These are phyloP conservation scores for Poecile montanus DNA, from an alignment of 2,797 vertebrate genomes.

Conservation along the genomic window DNA sequence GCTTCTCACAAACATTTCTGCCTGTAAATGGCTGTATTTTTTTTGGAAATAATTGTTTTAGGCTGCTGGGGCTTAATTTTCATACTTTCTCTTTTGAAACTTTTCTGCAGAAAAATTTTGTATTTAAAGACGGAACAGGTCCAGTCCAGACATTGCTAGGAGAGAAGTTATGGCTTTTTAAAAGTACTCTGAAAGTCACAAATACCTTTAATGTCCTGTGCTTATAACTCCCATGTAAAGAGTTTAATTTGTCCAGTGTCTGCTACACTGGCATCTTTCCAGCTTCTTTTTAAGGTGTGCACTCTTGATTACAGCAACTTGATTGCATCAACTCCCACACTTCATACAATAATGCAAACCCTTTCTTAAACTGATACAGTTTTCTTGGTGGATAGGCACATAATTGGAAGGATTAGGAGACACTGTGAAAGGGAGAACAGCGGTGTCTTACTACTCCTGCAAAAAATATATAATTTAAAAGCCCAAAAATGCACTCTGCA, in stretches of 20 bases:
- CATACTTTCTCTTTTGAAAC: not conserved
- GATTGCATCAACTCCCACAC: not conserved
- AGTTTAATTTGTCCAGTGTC: not conserved
- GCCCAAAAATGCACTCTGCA: not conserved
- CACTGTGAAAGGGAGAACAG: not conserved
- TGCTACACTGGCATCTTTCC: not conserved
- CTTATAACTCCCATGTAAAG: not conserved
- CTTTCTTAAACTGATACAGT: not conserved
- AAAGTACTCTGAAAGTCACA: not conserved
- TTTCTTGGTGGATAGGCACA: not conserved
- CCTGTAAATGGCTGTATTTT: not conserved
- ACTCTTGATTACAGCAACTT: not conserved
- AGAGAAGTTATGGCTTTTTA: not conserved
- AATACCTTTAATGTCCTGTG: not conserved
- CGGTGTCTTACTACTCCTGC: not conserved
- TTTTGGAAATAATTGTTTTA: not conserved
- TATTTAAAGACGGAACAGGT: not conserved
- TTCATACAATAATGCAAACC: not conserved
- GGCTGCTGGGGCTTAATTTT: not conserved
- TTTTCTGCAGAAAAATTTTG: not conserved
- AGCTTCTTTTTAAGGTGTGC: not conserved
- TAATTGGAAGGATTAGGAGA: not conserved
- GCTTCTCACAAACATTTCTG: not conserved
- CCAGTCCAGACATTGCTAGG: not conserved
- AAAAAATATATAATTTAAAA: not conserved